phyloP scores from a whole-genome alignment of 2,888 invertebrate genomes.

The Sinhomidia bicolor region DNA sequence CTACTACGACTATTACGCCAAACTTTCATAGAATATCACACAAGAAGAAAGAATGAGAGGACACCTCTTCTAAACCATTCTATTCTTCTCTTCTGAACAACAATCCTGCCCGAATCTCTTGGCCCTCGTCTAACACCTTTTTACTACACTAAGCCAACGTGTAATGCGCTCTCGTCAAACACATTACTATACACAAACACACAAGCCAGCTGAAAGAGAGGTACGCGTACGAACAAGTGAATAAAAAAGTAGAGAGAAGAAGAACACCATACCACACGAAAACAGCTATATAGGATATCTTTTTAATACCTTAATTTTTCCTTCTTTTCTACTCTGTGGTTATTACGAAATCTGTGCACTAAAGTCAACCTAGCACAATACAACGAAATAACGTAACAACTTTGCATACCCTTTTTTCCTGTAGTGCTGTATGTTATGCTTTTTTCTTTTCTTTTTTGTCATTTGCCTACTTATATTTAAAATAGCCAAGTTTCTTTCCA shows the following conservation, averaged over 20 bases:
- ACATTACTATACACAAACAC: no score
- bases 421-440: neutral
- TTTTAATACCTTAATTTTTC: conserved; percentile 13
- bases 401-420: neutral
- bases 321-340: neutral
- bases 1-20: neutral
- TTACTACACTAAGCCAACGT: conserved; percentile 10
- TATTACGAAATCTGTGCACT: neutral
- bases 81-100: conserved; percentile 9
- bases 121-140: neutral
- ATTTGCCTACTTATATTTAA: neutral
- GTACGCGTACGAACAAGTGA: neutral
- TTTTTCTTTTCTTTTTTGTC: neutral
- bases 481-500: neutral
- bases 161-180: neutral
- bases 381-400: neutral
- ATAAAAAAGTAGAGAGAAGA: neutral
- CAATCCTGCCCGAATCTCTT: neutral
- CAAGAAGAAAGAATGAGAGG: neutral
- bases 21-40: neutral
- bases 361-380: neutral
- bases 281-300: neutral
- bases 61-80: neutral
- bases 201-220: neutral
- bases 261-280: neutral